Evolutionary conservation across 1,140 invertebrate species (phyloP).

Genomic region (Drosophila saltans): DNA sequence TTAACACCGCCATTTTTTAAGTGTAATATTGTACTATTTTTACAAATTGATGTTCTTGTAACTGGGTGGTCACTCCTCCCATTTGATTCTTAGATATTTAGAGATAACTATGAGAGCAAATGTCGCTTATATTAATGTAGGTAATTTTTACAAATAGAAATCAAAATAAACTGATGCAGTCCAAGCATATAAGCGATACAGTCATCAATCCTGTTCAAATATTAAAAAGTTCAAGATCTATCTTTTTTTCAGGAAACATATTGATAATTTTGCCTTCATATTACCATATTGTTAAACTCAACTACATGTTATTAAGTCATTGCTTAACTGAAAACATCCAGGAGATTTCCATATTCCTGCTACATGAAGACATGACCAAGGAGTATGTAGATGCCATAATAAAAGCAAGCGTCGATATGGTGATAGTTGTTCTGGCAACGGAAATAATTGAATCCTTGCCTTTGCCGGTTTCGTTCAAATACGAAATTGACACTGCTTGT

Average conservation of each 20-base stretch:
- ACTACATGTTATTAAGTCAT: conserved; percentile 65
- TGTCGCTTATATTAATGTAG: conserved; percentile 48
- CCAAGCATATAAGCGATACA: neutral
- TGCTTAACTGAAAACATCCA: conserved; percentile 59
- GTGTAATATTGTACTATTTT: conserved; percentile 40
- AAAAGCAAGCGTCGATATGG: conserved; percentile 13
- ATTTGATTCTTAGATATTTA: conserved; percentile 16
- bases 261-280: conserved; percentile 68
- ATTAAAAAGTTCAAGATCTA: neutral
- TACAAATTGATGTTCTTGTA: conserved; percentile 43
- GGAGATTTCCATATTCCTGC: conserved; percentile 47
- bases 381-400: conserved; percentile 45
- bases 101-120: conserved; percentile 12
- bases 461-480: conserved; percentile 52
- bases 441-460: conserved; percentile 60
- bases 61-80: conserved; percentile 18
- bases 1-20: conserved; percentile 43
- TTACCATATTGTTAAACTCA: conserved; percentile 70
- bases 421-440: conserved; percentile 66
- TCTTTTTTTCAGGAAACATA: conserved; percentile 63
- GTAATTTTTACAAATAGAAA: conserved; percentile 51
- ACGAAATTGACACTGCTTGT: conserved; percentile 68
- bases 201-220: neutral
- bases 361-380: conserved; percentile 52
- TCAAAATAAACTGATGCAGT: conserved; percentile 13